phyloP scores from a whole-genome alignment of 2,888 invertebrate species.

The Drosophila quasianomalipes region DNA sequence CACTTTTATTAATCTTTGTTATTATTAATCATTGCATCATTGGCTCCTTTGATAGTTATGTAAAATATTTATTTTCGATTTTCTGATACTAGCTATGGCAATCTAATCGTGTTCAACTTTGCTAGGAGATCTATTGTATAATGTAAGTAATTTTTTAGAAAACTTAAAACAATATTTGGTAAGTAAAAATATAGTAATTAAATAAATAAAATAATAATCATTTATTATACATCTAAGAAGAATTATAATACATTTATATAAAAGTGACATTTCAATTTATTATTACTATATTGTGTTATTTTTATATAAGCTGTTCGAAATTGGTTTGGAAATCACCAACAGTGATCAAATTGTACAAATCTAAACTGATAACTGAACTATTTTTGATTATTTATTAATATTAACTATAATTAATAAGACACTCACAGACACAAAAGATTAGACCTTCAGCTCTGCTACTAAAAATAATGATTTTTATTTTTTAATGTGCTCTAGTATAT shows the following conservation, averaged over 20 bases:
- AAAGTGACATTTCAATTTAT: neutral
- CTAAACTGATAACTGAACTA: accelerated
- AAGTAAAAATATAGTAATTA: neutral
- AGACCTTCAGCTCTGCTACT: neutral
- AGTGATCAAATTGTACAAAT: neutral
- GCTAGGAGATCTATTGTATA: neutral
- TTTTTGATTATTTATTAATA: neutral
- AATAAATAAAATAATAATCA: neutral
- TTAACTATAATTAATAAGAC: neutral
- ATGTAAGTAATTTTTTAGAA: neutral
- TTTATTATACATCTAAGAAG: neutral
- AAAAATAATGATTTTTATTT: neutral
- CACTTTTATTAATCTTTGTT: neutral
- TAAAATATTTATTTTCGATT: neutral
- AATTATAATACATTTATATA: neutral
- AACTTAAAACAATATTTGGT: neutral
- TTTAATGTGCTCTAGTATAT: too few relatives aligned
- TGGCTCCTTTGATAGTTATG: neutral
- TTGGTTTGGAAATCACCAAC: neutral
- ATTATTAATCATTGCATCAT: neutral
- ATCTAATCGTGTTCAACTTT: neutral
- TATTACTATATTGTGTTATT: neutral
- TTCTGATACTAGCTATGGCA: neutral
- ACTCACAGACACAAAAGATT: neutral
- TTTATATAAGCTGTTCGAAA: neutral